Percentiles rank a stretch among this genome's conserved stretches.
Evolutionary conservation across 1,140 invertebrate species (phyloP).

Genomic region (Monochamus saltuarius): DNA sequence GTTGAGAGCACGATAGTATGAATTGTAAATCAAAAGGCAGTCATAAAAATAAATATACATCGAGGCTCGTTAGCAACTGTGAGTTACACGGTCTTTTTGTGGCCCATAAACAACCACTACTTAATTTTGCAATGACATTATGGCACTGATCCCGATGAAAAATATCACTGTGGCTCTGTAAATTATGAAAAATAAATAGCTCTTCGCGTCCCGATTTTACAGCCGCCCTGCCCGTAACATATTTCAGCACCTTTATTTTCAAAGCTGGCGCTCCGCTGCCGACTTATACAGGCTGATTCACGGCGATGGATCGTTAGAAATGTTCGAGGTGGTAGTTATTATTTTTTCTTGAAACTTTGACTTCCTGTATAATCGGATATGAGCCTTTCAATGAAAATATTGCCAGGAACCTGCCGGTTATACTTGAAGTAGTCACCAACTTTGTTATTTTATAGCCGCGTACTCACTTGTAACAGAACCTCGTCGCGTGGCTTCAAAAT

Average conservation of each 20-base stretch:
- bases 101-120: conserved; percentile 39
- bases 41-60: conserved; percentile 33
- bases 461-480: too few relatives aligned
- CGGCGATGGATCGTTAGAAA: too few relatives aligned
- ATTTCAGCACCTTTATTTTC: conserved; percentile 35
- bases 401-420: too few relatives aligned
- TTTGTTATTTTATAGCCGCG: too few relatives aligned
- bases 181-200: conserved; percentile 38
- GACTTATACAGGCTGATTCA: conserved; percentile 5
- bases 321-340: too few relatives aligned
- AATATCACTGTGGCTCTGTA: conserved; percentile 28
- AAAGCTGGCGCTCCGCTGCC: conserved; percentile 3
- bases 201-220: conserved; percentile 13
- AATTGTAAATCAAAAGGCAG: conserved; percentile 15
- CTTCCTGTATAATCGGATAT: too few relatives aligned
- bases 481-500: too few relatives aligned
- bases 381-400: too few relatives aligned
- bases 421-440: too few relatives aligned
- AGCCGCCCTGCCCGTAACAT: conserved; percentile 23
- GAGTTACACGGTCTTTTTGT: conserved; percentile 33
- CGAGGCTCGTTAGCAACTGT: conserved; percentile 35
- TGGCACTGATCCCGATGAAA: conserved; percentile 38
- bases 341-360: too few relatives aligned
- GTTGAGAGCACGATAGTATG: too few relatives aligned
- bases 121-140: conserved; percentile 42